phyloP scores from a whole-genome alignment of 2,113 vertebrate genomes.

The Phodopus roborovskii region DNA sequence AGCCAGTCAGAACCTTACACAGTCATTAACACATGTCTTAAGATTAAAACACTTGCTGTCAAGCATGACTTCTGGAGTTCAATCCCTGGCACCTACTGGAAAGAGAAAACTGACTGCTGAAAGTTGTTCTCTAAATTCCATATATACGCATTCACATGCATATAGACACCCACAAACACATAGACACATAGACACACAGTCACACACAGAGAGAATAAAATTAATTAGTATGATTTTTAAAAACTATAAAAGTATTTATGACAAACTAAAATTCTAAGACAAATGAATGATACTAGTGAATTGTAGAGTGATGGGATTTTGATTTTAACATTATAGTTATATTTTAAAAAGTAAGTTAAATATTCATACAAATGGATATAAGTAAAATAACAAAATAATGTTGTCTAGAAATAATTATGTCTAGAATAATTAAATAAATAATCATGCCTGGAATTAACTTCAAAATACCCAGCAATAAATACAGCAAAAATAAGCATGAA shows the following conservation, averaged over 20 bases:
- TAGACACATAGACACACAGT: not conserved
- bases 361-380: not conserved
- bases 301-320: not conserved
- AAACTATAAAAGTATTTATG: not conserved
- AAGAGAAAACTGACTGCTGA: not conserved
- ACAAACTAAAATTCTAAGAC: conserved; percentile 19
- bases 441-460: conserved; percentile 40
- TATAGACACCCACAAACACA: not conserved
- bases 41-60: not conserved
- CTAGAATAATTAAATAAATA: not conserved
- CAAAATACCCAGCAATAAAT: conserved; percentile 39
- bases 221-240: not conserved
- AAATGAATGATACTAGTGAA: not conserved
- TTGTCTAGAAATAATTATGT: too few species aligned
- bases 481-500: not conserved
- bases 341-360: not conserved
- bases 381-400: not conserved
- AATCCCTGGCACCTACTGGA: not conserved
- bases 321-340: not conserved
- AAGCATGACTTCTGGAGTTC: not conserved
- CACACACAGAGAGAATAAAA: not conserved
- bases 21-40: not conserved
- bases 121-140: not conserved
- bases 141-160: too few species aligned
- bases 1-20: not conserved